A percentile compares a stretch with the other conserved stretches of the same genome.
phyloP scores from a whole-genome alignment of 2,113 vertebrate species.

The Callionymus lyra region DNA sequence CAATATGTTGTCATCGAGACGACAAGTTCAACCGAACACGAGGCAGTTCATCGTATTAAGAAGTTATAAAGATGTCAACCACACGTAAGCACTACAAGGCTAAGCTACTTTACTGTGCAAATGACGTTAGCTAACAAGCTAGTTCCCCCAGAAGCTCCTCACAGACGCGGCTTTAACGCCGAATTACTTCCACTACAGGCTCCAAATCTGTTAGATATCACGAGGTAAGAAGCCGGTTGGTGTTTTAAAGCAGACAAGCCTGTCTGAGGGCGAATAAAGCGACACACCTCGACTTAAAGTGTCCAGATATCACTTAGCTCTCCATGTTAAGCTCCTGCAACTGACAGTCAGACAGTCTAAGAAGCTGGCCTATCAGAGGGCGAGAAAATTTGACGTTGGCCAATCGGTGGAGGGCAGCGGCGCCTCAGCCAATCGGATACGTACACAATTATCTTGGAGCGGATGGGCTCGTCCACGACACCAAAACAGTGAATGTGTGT shows the following conservation, averaged over 20 bases:
- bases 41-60: not conserved
- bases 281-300: constrained; percentile 2
- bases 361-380: constrained; percentile 43
- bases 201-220: no score
- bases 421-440: constrained; percentile 48
- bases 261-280: no score
- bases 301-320: constrained; percentile 25
- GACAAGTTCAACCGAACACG: not conserved
- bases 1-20: constrained; percentile 1
- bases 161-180: no score
- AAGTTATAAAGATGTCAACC: constrained; percentile 10
- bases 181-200: no score
- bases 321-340: constrained; percentile 26
- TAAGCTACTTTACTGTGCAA: constrained; percentile 20
- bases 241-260: no score
- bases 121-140: constrained; percentile 36
- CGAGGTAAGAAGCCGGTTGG: no score
- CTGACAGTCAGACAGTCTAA: constrained; percentile 31
- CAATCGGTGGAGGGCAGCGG: constrained; percentile 35
- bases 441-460: constrained; percentile 58
- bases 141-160: no score
- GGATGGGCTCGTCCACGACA: constrained; percentile 51
- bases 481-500: constrained; percentile 11
- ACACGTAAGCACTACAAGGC: constrained; percentile 2
- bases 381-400: constrained; percentile 15